Conservation (phyloP, 92 coral and sea anemone genomes). For the Parazoanthus atlanticus region DNA sequence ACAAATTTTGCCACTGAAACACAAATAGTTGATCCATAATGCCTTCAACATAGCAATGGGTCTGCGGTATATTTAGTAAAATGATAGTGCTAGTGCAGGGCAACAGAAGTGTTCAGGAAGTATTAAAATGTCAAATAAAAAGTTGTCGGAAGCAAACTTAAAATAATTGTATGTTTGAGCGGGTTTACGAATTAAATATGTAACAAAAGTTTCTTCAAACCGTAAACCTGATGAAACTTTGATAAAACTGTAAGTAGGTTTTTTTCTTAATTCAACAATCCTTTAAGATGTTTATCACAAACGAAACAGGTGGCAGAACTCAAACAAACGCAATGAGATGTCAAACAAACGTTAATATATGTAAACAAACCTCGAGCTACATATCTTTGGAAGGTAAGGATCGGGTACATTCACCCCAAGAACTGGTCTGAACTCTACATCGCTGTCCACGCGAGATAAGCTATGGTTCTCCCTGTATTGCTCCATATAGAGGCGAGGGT, state of each 20-base stretch:
- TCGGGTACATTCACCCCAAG: constrained; percentile 84
- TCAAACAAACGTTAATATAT: constrained; percentile 55
- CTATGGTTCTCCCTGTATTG: constrained; percentile 90
- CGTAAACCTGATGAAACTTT: not conserved
- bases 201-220: not conserved
- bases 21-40: no score
- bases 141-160: not conserved
- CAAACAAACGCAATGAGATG: constrained; percentile 54
- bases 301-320: not conserved
- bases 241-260: not conserved
- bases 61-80: no score
- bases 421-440: constrained; percentile 63
- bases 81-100: not conserved
- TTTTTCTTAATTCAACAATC: not conserved
- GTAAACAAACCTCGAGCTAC: constrained; percentile 77
- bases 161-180: not conserved
- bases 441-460: constrained; percentile 66
- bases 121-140: no score
- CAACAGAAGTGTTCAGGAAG: no score
- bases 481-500: constrained; percentile 72
- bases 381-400: constrained; percentile 82
- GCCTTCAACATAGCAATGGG: not conserved
- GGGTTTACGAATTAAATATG: not conserved
- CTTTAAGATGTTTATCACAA: constrained; percentile 6
- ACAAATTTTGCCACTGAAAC: not conserved